These are phyloP conservation scores for Octopus bimaculoides DNA, from an alignment of 1,140 invertebrate genomes.

Conservation along the genomic window DNA sequence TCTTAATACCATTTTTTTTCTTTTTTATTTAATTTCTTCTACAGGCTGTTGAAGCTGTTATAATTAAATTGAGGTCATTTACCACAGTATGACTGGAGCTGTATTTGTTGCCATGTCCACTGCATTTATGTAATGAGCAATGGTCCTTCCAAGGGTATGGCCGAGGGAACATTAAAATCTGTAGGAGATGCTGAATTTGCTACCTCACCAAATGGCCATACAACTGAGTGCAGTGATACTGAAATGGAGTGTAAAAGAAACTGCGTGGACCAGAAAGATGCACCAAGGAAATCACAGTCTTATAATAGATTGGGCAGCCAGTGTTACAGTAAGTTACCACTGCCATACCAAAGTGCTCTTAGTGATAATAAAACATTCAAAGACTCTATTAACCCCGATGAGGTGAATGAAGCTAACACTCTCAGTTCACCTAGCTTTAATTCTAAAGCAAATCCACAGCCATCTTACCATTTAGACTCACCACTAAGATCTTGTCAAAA, in stretches of 20 bases:
- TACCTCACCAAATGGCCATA: constrained; percentile 1
- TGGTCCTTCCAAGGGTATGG: neutral
- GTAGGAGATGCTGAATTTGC: neutral
- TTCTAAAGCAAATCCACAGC: neutral
- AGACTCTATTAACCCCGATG: neutral
- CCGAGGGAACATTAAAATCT: neutral
- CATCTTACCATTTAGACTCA: neutral
- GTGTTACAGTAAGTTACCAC: neutral
- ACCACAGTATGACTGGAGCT: too few species aligned
- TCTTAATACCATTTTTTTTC: too few species aligned
- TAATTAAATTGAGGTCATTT: too few species aligned
- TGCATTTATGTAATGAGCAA: neutral
- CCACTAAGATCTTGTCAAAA: neutral
- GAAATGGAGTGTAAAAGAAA: neutral
- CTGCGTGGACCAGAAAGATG: neutral
- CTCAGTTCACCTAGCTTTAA: neutral
- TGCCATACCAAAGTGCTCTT: neutral
- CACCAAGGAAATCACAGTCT: neutral
- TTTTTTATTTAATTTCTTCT: too few species aligned
- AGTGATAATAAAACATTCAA: neutral
- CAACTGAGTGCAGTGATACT: neutral
- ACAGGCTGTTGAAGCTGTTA: too few species aligned
- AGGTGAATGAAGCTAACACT: neutral
- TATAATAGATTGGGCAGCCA: neutral
- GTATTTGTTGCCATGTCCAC: too few species aligned